A percentile compares a stretch with the other conserved stretches of the same genome.
Evolutionary conservation across 2,888 invertebrate species (phyloP).

Genomic region (Elegia similella): DNA sequence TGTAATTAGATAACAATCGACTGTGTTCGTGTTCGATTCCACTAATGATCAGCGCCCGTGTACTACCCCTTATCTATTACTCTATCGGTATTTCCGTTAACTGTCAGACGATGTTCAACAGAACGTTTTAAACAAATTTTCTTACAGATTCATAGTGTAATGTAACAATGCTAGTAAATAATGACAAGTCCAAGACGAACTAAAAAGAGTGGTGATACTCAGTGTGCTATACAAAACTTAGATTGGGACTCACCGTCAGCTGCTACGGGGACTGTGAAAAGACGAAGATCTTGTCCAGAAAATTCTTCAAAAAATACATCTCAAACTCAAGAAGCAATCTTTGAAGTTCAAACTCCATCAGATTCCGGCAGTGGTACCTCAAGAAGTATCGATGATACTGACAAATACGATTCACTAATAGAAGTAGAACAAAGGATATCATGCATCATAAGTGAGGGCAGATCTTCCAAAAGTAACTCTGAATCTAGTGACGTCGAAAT

Average conservation of each 20-base stretch:
- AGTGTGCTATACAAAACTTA: slow-evolving; percentile 64
- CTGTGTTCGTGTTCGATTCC: slow-evolving; percentile 61
- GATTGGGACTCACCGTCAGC: slow-evolving; percentile 89
- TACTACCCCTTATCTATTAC: slow-evolving; percentile 35
- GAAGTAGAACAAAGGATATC: slow-evolving; percentile 76
- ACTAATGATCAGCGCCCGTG: slow-evolving; percentile 53
- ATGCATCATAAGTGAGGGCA: slow-evolving; percentile 70
- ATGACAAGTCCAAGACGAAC: slow-evolving; percentile 79
- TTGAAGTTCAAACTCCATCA: slow-evolving; percentile 66
- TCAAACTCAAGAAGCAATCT: slow-evolving; percentile 52
- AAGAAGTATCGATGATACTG: slow-evolving; percentile 58
- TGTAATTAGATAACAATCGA: slow-evolving; percentile 77
- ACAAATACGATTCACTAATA: slow-evolving; percentile 62
- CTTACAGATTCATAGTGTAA: slow-evolving; percentile 8
- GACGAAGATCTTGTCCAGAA: slow-evolving; percentile 82
- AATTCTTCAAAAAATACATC: slow-evolving; percentile 43
- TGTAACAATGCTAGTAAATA: slow-evolving; percentile 62
- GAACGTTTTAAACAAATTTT: slow-evolving; percentile 17
- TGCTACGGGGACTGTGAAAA: slow-evolving; percentile 87
- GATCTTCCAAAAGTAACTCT: slow-evolving; percentile 74
- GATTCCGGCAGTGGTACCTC: slow-evolving; percentile 71
- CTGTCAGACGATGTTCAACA: slow-evolving; percentile 50
- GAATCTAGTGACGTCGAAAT: slow-evolving; percentile 72
- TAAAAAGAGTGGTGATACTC: slow-evolving; percentile 61
- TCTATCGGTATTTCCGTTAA: slow-evolving; percentile 34